Evolutionary conservation across 2,113 vertebrate species (phyloP).

Genomic region (Rattus rattus): DNA sequence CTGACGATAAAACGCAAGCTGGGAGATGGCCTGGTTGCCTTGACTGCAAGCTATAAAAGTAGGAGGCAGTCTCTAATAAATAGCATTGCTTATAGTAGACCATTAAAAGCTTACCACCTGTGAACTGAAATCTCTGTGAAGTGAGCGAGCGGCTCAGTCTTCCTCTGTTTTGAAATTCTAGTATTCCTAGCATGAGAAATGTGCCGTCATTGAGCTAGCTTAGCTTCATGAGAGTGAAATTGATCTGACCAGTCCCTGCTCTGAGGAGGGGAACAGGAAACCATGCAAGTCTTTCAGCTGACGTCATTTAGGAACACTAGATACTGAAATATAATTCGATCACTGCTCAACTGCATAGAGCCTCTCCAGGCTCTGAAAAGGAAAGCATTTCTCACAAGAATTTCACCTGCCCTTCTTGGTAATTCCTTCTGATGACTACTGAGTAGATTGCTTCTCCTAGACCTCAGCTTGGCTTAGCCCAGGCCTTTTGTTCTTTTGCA

Average conservation of each 20-base stretch:
- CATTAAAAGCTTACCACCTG: neutral
- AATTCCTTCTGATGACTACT: slow-evolving; percentile 38
- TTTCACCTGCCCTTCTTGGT: neutral
- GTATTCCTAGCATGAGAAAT: neutral
- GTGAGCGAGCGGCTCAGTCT: neutral
- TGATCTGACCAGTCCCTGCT: neutral
- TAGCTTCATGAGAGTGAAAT: neutral
- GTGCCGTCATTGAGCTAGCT: neutral
- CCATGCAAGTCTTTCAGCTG: slow-evolving; percentile 15
- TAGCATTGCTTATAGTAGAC: neutral
- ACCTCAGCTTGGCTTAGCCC: neutral
- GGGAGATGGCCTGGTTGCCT: neutral
- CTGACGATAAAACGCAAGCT: neutral
- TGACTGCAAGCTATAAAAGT: neutral
- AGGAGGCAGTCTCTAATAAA: neutral
- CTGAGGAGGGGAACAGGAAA: slow-evolving; percentile 8
- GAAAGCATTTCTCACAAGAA: slow-evolving; percentile 45
- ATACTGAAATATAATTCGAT: slow-evolving; percentile 26
- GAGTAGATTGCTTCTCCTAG: neutral
- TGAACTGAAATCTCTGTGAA: neutral
- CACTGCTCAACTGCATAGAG: slow-evolving; percentile 48
- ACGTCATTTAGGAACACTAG: slow-evolving; percentile 44
- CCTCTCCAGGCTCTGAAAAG: slow-evolving; percentile 11
- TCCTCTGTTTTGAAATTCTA: neutral
- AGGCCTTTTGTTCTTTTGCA: neutral